These are phyloP conservation scores for Hirundichthys speculiger DNA, from an alignment of 2,113 vertebrate genomes.

Conservation along the genomic window DNA sequence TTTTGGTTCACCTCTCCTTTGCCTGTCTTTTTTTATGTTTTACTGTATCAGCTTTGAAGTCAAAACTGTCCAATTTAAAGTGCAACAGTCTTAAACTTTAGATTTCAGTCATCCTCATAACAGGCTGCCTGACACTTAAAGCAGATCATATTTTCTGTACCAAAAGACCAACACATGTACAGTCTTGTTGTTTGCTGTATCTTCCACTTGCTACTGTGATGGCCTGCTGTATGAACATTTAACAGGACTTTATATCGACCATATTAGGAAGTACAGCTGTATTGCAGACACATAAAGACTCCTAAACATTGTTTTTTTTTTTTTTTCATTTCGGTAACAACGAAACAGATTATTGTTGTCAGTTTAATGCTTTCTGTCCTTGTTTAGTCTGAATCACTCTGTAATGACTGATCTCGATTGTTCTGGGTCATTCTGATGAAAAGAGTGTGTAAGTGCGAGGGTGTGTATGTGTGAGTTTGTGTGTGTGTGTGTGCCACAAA, in stretches of 20 bases:
- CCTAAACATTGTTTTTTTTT: conserved; percentile 66
- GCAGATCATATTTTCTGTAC: conserved; percentile 41
- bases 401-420: conserved; percentile 52
- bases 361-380: conserved; percentile 57
- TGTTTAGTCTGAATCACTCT: conserved; percentile 57
- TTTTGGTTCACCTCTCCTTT: neutral
- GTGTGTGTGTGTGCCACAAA: conserved; percentile 27
- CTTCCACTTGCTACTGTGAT: conserved; percentile 64
- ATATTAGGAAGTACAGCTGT: conserved; percentile 63
- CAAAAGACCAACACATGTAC: conserved; percentile 58
- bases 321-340: conserved; percentile 63
- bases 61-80: conserved; percentile 34
- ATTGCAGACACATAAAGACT: conserved; percentile 60
- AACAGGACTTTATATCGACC: conserved; percentile 53
- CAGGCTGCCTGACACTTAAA: conserved; percentile 45
- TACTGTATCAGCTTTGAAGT: conserved; percentile 56
- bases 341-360: conserved; percentile 53
- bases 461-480: conserved; percentile 4
- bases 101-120: conserved; percentile 37
- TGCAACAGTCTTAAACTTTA: conserved; percentile 31
- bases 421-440: conserved; percentile 45
- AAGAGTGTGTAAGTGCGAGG: conserved; percentile 33
- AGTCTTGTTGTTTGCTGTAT: conserved; percentile 64
- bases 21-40: conserved; percentile 11
- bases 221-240: conserved; percentile 53